Base-by-base conservation (phyloP, 2,888 invertebrate species). In the Amblyjoppa proteus region DNA sequence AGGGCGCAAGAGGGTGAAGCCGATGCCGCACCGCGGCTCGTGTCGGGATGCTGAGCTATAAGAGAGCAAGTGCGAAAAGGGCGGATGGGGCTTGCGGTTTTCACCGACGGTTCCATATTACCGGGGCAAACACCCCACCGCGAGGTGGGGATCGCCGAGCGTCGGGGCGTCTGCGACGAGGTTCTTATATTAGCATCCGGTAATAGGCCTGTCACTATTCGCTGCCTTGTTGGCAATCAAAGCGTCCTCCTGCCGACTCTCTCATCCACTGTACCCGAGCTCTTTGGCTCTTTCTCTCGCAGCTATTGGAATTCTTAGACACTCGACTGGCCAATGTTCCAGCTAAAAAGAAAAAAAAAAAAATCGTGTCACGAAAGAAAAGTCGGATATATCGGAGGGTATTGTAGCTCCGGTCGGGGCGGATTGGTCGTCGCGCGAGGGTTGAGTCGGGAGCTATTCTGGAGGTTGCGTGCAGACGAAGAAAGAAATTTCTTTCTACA, bases 161-260 rank as follows among this genome's bases (percentile, higher is more conserved):
- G 83, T 34, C 53, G 68, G 64, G 82, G 70, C 83, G 69, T 87
- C 79, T 85, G 79, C 75, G 38, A 16, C 81, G 53, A 49, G 78
- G 86, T 87, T 89, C 89, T 89, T 89, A 87, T 88, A 89, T 89
- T 89, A 89, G 89, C 89, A 89, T 89, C 81, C 82, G 84, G 88
- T 89, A 89, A 89, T 89, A 81, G 89, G 88, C 87, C 89, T 89
- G 89, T 89, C 89, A 89, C 89, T 87, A 88, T 87, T 89, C 89
- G 88, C 87, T 84, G 85, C 85, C 68, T 87, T 87, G 85, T 87
- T 88, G 78, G 88, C 86, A 88, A 88, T 89, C 89, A 88, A 88
- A 88, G 87, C 88, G 31, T 66, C 81, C 88, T 80, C 83, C 38
- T 77, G 74, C 56, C 77, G 66, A 73, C 73, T 82, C 45, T 41